phyloP scores from a whole-genome alignment of 2,797 vertebrate species.

The Rhincodon typus region DNA sequence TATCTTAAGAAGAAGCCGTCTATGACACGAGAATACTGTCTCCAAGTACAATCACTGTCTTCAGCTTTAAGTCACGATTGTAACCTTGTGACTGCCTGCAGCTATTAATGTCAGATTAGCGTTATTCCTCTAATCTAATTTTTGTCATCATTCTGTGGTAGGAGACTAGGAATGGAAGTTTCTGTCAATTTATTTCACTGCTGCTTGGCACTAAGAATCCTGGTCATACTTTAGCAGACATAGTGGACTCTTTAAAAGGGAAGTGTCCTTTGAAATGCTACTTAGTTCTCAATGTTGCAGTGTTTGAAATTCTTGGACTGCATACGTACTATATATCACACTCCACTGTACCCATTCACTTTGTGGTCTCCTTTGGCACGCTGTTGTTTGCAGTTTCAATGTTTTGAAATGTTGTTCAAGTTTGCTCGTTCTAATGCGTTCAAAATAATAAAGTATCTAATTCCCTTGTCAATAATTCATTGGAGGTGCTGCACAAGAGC shows the following conservation, averaged over 20 bases:
- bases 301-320: not conserved
- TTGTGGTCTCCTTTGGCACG: not conserved
- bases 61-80: not conserved
- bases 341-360: not conserved
- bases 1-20: not conserved
- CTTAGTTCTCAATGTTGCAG: not conserved
- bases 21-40: not conserved
- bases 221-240: not conserved
- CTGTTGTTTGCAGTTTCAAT: not conserved
- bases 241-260: not conserved
- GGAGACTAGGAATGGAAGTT: not conserved
- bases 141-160: not conserved
- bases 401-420: not conserved
- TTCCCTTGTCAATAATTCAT: not conserved
- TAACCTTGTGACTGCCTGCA: slow-evolving; percentile 28
- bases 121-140: slow-evolving; percentile 14
- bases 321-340: not conserved
- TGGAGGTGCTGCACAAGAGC: not conserved
- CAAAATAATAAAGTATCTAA: not conserved
- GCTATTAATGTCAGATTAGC: not conserved
- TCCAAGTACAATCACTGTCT: slow-evolving; percentile 11
- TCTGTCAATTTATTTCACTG: not conserved
- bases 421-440: not conserved
- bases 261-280: not conserved
- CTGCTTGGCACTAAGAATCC: not conserved